phyloP scores from a whole-genome alignment of 1,140 invertebrate genomes.

The Heliconius hermathena region DNA sequence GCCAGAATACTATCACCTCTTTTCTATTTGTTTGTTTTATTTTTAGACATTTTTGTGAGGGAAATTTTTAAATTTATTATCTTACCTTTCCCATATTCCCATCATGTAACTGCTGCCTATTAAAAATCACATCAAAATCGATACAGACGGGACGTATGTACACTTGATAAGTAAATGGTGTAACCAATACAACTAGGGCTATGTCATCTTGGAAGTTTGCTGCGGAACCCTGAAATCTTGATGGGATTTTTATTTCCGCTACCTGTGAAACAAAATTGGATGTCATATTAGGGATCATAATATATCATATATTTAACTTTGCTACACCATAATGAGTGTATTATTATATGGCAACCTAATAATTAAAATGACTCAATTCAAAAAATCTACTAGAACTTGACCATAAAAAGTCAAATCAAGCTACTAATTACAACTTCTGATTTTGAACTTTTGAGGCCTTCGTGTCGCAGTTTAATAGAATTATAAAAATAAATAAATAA shows the following conservation, averaged over 20 bases:
- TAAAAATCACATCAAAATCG: slow-evolving; percentile 68
- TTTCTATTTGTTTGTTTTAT: no score
- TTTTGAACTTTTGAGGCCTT: no score
- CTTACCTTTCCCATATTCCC: slow-evolving; percentile 58
- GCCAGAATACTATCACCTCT: no score
- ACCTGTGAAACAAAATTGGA: slow-evolving; percentile 47
- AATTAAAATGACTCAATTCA: no score
- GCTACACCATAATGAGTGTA: no score
- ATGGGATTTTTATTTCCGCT: slow-evolving; percentile 51
- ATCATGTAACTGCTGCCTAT: slow-evolving; percentile 58
- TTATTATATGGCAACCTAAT: no score
- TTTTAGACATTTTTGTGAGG: background rate
- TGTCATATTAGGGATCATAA: background rate
- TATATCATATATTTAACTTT: no score
- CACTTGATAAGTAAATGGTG: slow-evolving; percentile 53
- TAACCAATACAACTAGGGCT: slow-evolving; percentile 62
- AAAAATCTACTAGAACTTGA: no score
- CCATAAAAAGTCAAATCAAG: no score
- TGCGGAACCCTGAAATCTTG: slow-evolving; percentile 53
- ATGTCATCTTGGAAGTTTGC: slow-evolving; percentile 72
- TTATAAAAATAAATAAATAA: no score
- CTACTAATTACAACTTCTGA: no score
- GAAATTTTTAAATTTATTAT: background rate
- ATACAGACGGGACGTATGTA: slow-evolving; percentile 72
- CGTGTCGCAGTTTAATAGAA: no score